phyloP scores from a whole-genome alignment of 2,113 vertebrate species.

The Prietella phreatophila region DNA sequence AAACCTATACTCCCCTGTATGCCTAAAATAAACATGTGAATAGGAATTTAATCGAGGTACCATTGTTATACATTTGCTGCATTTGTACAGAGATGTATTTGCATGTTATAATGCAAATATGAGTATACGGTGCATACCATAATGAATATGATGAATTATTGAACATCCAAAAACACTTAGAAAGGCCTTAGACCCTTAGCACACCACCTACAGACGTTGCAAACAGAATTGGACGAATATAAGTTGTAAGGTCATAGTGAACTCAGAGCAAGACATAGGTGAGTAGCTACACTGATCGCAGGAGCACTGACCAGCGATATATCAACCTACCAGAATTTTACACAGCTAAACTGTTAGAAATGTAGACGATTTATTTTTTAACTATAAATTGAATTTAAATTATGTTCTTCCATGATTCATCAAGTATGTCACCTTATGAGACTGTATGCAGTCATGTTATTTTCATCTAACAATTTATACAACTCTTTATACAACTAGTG shows the following conservation, averaged over 20 bases:
- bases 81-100: background rate
- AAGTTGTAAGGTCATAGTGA: background rate
- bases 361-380: background rate
- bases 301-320: background rate
- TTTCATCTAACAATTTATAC: background rate
- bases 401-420: background rate
- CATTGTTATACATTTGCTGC: background rate
- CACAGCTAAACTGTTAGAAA: background rate
- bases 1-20: background rate
- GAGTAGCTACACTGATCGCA: background rate
- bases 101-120: background rate
- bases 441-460: background rate
- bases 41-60: background rate
- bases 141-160: background rate
- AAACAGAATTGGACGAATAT: background rate
- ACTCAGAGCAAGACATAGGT: background rate
- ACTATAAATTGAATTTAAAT: background rate
- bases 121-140: background rate
- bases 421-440: background rate
- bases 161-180: background rate
- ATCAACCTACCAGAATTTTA: background rate
- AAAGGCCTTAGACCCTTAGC: background rate
- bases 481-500: background rate
- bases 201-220: background rate
- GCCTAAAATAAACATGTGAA: background rate